Evolutionary conservation across 2,888 invertebrate species (phyloP).

Genomic region (Serrognathus titanus): DNA sequence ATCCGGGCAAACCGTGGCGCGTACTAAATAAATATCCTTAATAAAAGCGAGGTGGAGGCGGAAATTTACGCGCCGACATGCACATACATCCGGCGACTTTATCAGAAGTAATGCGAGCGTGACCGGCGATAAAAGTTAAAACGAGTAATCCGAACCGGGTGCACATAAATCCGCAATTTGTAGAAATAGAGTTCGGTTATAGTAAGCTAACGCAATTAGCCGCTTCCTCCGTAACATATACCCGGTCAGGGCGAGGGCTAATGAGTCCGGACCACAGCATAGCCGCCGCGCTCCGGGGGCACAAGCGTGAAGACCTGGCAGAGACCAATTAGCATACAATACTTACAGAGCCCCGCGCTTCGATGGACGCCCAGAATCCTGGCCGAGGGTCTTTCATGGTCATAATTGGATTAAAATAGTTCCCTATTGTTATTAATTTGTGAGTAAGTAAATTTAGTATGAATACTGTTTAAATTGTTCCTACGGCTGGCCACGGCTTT

Average conservation of each 20-base stretch:
- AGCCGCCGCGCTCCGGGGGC: conserved; percentile 31
- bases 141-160: conserved; percentile 4
- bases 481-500: background rate
- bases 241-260: conserved; percentile 37
- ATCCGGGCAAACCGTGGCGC: too few species aligned
- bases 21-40: too few species aligned
- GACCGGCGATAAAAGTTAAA: too few species aligned
- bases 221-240: conserved; percentile 39
- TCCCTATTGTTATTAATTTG: conserved; percentile 16
- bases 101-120: too few species aligned
- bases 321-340: conserved; percentile 40
- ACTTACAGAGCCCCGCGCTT: conserved; percentile 34
- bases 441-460: conserved; percentile 5
- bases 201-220: conserved; percentile 41
- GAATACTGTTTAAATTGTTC: background rate
- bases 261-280: conserved; percentile 37
- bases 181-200: conserved; percentile 36
- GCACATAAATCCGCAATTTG: conserved; percentile 36
- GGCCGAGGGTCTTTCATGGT: conserved; percentile 25
- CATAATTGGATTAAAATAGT: conserved; percentile 23
- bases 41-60: too few species aligned
- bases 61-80: too few species aligned
- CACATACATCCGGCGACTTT: too few species aligned
- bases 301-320: conserved; percentile 33
- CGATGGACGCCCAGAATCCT: conserved; percentile 25